Conservation (phyloP, 2,797 vertebrate species). For the Eulemur mongoz region DNA sequence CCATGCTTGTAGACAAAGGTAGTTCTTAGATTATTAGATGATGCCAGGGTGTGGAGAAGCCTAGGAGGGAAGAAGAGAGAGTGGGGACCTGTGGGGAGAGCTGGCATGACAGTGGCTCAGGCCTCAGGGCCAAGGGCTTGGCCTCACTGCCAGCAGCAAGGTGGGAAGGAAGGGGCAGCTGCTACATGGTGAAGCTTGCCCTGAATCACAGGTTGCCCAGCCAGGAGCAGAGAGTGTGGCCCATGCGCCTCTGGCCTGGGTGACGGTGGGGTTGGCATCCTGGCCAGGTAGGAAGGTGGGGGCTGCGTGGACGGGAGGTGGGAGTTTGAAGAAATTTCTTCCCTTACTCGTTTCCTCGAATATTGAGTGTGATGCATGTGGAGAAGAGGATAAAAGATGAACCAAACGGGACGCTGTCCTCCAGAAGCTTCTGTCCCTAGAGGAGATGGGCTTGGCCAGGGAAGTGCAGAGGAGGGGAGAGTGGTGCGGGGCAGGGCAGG, state of each 20-base stretch:
- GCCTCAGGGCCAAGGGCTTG: background rate
- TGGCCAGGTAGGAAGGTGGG: background rate
- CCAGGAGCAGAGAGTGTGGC: background rate
- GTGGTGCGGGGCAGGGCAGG: accelerated
- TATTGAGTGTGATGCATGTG: accelerated
- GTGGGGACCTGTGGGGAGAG: background rate
- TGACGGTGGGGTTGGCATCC: no score
- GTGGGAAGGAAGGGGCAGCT: background rate
- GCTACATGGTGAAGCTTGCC: background rate
- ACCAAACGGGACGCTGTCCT: background rate
- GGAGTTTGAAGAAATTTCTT: background rate
- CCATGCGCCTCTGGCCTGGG: background rate
- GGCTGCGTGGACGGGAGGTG: accelerated
- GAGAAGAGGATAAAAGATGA: background rate
- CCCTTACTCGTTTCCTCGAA: accelerated
- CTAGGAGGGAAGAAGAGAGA: background rate
- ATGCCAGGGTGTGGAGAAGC: background rate
- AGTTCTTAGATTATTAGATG: background rate
- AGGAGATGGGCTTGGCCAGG: no score
- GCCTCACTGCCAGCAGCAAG: no score
- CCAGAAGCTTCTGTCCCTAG: no score
- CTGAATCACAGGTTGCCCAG: background rate
- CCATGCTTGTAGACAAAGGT: background rate
- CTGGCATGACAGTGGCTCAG: background rate
- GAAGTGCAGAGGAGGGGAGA: background rate